Evolutionary conservation across 2,113 vertebrate genomes (phyloP), one percentile per base, ranked within the genome.

Genomic region (Galeopterus variegatus): DNA sequence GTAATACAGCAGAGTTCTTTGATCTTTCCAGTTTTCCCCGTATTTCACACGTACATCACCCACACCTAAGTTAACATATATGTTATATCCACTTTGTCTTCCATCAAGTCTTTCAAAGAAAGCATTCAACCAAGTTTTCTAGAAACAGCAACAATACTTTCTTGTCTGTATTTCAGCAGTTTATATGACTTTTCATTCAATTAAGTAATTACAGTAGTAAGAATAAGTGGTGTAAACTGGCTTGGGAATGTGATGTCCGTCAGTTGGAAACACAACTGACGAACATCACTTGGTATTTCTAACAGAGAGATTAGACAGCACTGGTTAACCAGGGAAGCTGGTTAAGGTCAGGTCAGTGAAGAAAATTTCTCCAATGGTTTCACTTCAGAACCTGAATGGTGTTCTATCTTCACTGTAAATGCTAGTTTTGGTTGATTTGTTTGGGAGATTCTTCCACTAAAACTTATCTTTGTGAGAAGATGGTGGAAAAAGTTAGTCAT

Each of bases 41-140:
- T 58, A 94, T 72, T 87, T 89, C 56, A 54, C 13, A 77, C 73
- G 67, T 23, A 41, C 28, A 26, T 54, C 33, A 92, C 36, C 12
- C 41, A 69, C 2, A 69, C 28, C 23, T 56, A 92, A 54, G 10
- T 80, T 84, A 77, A 83, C 2, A 88, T 33, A 10, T 8, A 6
- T 67, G 13, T 17, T 73, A 31, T 13, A 41, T 28, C 23, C n/a
- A 60, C 6, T 41, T 77, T 56, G 18, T 6, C 84, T 81, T 85
- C 82, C 82, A 33, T 19, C 33, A 60, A 86, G 17, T 33, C n/a
- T 89, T 92, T 56, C 73, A 93, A 80, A 96, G 21, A 54, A 56
- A 79, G 18, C 18, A 23, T 56, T 82, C 23, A 69, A 87, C 0
- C 15, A 92, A 31, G 3, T 70, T 92, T 92, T 81, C 36, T 15